phyloP scores from a whole-genome alignment of 2,888 invertebrate species.

The Lasioglossum marginatum region DNA sequence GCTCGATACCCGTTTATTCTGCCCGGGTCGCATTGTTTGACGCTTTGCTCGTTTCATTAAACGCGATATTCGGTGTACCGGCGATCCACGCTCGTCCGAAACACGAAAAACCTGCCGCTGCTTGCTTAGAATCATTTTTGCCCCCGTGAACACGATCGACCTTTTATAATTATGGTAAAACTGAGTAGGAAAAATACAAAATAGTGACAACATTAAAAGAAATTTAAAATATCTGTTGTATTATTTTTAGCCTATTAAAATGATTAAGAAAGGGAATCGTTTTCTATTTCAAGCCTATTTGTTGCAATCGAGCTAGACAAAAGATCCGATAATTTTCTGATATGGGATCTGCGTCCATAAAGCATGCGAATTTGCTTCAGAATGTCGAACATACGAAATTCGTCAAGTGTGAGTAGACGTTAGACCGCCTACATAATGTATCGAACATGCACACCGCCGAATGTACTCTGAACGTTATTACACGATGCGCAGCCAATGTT shows the following conservation, averaged over 20 bases:
- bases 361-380: not conserved
- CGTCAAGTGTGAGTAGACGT: not conserved
- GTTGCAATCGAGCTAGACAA: not conserved
- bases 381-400: not conserved
- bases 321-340: not conserved
- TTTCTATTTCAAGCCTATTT: too few relatives aligned
- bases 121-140: not conserved
- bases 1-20: slow-evolving; percentile 5
- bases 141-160: not conserved
- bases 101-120: not conserved
- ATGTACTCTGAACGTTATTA: not conserved
- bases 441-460: not conserved
- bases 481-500: not conserved
- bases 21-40: slow-evolving; percentile 4
- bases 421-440: not conserved
- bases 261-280: too few relatives aligned
- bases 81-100: not conserved
- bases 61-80: not conserved
- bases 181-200: not conserved
- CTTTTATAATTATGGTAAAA: not conserved
- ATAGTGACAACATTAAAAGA: not conserved
- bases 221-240: not conserved
- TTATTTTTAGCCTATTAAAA: not conserved
- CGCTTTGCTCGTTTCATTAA: slow-evolving; percentile 5
- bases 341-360: not conserved